Base-by-base conservation (phyloP, 2,888 invertebrate genomes). In the Volucella zonaria region DNA sequence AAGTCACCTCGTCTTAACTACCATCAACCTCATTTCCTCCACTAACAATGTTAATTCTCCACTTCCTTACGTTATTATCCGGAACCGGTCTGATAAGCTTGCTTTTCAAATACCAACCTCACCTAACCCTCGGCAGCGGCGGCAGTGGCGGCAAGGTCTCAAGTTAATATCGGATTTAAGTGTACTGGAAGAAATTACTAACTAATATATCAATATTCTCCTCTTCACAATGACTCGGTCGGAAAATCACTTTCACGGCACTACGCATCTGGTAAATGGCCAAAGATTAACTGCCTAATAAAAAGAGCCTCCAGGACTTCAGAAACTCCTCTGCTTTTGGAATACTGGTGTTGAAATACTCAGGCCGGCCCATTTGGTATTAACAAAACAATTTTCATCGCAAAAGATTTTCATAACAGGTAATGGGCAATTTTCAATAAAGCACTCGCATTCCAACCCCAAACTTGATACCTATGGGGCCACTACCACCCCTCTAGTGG, bases 341-440 rank as follows among this genome's bases (percentile, higher is more conserved):
- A n/a, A 49, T 49, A 49, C 49, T 54, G 23, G n/a, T 31, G 31
- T 31, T 31, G 6, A 6, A 6, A 31, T 31, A 31, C 31, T 31
- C 31, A 31, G 31, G 6, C 6, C 45, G 18, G 43, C 68, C 43
- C 73, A 61, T 74, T 64, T n/a, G 15, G 62, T 74, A 82, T 78
- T 82, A 82, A 78, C 75, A 79, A 83, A 59, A 80, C 74, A 79
- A 83, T 74, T 83, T 75, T 43, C 75, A 75, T 47, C 59, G 66
- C 56, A 15, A 38, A 38, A 51, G 54, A 75, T 71, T 75, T 76
- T 83, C 83, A 83, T 70, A 83, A 70, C 59, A 79, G 71, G 70
- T 75, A 83, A 83, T 80, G 80, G 75, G 70, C 62, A 80, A 83
- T 83, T 83, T 83, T 80, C 83, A 71, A 83, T 83, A 80, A 80